A percentile compares a stretch with the other conserved stretches of the same genome.
Conservation (phyloP, 2,113 vertebrate genomes). For the Menura novaehollandiae region DNA sequence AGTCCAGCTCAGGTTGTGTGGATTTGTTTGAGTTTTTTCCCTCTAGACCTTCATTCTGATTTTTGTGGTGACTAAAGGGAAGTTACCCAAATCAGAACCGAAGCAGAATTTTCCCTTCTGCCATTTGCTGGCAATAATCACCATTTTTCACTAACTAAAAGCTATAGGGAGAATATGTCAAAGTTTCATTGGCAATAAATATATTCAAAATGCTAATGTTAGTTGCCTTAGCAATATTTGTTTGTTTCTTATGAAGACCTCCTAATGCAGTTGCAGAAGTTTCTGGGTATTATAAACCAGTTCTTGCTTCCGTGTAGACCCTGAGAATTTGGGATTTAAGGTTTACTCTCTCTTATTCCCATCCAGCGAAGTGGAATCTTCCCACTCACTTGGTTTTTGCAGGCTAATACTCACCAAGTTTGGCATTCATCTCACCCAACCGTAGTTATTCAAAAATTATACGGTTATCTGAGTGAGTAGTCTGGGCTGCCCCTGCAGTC, state of each 20-base stretch:
- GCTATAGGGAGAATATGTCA: neutral
- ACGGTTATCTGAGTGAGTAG: neutral
- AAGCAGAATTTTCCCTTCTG: neutral
- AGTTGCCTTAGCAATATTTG: neutral
- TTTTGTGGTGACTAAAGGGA: neutral
- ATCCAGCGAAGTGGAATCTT: conserved; percentile 15
- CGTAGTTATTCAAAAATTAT: neutral
- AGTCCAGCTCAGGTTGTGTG: neutral
- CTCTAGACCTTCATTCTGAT: neutral
- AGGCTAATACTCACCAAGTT: neutral
- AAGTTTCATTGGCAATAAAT: neutral
- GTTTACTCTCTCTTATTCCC: neutral
- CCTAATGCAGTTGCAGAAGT: neutral
- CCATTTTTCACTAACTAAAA: neutral
- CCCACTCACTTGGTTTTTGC: neutral
- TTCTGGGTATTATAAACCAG: neutral
- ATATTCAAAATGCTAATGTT: neutral
- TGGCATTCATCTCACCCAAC: conserved; percentile 5
- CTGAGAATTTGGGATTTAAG: conserved; percentile 8
- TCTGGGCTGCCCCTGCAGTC: conserved; percentile 10
- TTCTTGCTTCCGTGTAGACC: neutral
- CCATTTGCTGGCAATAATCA: neutral
- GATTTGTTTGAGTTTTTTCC: neutral
- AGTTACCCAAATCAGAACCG: neutral
- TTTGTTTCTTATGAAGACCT: neutral